Evolutionary conservation across 2,797 vertebrate species (phyloP).

Genomic region (Hypotaenidia philippensis): DNA sequence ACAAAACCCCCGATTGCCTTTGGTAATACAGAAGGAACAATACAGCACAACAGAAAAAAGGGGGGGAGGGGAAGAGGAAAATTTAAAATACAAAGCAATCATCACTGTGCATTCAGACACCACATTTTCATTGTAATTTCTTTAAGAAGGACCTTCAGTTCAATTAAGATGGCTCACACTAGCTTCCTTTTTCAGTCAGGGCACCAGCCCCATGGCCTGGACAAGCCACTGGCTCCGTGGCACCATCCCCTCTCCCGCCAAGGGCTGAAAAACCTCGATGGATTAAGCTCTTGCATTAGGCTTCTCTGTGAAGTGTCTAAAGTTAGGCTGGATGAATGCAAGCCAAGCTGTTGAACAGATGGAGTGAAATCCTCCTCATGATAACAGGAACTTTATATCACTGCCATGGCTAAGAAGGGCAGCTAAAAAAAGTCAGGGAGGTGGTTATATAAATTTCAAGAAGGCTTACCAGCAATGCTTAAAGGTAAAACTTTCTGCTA

Average conservation of each 20-base stretch:
- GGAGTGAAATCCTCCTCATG: conserved; percentile 73
- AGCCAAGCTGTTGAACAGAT: conserved; percentile 74
- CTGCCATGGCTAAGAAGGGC: conserved; percentile 69
- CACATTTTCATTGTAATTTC: background rate
- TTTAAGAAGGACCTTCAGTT: background rate
- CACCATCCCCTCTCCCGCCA: accelerated
- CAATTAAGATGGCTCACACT: accelerated
- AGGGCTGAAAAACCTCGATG: background rate
- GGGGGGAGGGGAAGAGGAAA: background rate
- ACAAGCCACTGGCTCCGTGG: background rate
- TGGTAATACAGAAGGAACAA: background rate
- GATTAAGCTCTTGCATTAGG: conserved; percentile 55
- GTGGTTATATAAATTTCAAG: conserved; percentile 55
- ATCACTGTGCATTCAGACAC: background rate
- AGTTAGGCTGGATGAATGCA: conserved; percentile 67
- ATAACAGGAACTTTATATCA: conserved; percentile 70
- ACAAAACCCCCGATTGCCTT: background rate
- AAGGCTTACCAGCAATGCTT: conserved; percentile 31
- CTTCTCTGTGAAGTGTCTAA: conserved; percentile 55
- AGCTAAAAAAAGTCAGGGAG: conserved; percentile 70
- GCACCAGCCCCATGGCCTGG: accelerated
- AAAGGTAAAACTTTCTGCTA: conserved; percentile 37
- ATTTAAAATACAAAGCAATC: background rate
- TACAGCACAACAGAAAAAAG: background rate
- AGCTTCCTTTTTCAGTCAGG: background rate